Evolutionary conservation across 35 echinoderm and acorn worm species (phyloP), one percentile per base, ranked within the genome.

Genomic region (Acanthaster planci): DNA sequence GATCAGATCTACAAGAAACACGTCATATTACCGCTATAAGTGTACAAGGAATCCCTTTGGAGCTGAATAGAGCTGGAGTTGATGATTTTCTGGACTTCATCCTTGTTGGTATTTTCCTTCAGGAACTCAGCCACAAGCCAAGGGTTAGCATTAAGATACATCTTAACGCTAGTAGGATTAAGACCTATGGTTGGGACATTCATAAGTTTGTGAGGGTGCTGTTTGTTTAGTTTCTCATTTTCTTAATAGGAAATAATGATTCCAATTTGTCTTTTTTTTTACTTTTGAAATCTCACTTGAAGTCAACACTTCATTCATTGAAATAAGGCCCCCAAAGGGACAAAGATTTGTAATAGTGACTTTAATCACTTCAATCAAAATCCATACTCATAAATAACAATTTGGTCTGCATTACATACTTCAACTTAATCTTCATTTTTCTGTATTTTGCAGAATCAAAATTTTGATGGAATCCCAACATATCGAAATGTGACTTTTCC

Each of bases 91-190:
- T 86, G 31, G 22, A 86, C 37, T 35, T 86, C 77, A 12, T 92
- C 84, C 30, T 51, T 39, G 50, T 37, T 81, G n/a, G 40, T 26
- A 34, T 86, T 85, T 34, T 92, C 90, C 58, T 82, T 79, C 40
- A 92, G 37, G 67, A 39, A 80, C 50, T 92, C 84, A 52, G 52
- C 84, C 21, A 92, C 90, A 1, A 92, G 29, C 84, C 78, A 92
- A 5, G 50, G 83, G 37, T 86, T 86, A 12, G 55, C 57, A 50
- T 64, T 42, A 54, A 92, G 42, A 59, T 86, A 92, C 8, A 23
- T 60, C 52, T 92, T 92, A 1, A 92, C 57, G 12, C 56, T 59
- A 18, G 75, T 27, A 18, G 51, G 84, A 51, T 52, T 92, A 15
- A 77, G 37, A 68, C 58, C 37, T 42, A 67, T 76, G 0, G 29